phyloP scores from a whole-genome alignment of 2,113 vertebrate species.

The Copsychus sechellarum region DNA sequence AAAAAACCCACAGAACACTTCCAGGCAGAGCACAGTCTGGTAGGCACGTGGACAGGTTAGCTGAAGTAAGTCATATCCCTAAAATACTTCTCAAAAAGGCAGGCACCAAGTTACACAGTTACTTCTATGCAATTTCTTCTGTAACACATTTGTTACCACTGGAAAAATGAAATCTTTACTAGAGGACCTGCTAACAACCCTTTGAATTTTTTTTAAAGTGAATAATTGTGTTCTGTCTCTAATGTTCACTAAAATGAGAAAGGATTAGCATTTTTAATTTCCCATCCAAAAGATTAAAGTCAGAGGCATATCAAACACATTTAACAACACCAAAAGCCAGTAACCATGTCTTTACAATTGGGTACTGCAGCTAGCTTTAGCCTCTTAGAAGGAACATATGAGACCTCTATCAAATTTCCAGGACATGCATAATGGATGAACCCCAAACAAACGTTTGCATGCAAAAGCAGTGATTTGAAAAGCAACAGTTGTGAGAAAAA shows the following conservation, averaged over 20 bases:
- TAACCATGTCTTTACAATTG: not conserved
- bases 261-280: not conserved
- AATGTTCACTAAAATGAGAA: not conserved
- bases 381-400: not conserved
- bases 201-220: not conserved
- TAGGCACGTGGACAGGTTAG: not conserved
- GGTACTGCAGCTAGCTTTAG: not conserved
- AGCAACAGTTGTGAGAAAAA: slow-evolving; percentile 6
- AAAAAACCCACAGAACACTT: not conserved
- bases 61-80: not conserved
- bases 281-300: not conserved
- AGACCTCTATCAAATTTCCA: not conserved
- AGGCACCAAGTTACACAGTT: not conserved
- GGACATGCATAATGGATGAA: not conserved
- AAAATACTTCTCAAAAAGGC: not conserved
- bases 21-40: not conserved
- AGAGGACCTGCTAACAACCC: not conserved
- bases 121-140: not conserved
- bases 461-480: not conserved
- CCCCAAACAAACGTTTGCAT: not conserved
- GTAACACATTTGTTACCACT: not conserved
- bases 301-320: not conserved
- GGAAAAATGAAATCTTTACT: not conserved
- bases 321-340: not conserved
- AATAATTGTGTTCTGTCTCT: not conserved